phyloP scores from a whole-genome alignment of 2,888 invertebrate species.

The Drosophila demipolita region DNA sequence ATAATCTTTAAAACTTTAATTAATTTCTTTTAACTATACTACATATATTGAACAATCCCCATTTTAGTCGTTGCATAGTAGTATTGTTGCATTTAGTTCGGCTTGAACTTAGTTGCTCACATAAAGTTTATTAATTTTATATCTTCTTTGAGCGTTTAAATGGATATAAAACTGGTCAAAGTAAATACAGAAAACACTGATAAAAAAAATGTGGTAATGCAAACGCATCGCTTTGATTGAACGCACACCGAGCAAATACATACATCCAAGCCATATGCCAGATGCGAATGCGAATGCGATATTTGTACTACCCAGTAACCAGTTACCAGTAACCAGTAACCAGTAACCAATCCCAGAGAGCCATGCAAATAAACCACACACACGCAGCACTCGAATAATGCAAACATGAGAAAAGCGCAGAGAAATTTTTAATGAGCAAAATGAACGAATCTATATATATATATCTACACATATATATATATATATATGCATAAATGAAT shows the following conservation, averaged over 20 bases:
- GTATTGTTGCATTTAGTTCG: conserved; percentile 63
- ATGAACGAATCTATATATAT: conserved; percentile 19
- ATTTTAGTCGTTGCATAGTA: conserved; percentile 56
- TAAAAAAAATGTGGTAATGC: conserved; percentile 27
- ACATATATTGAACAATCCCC: conserved; percentile 13
- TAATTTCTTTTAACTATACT: conserved; percentile 12
- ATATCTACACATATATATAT: neutral
- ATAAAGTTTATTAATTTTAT: conserved; percentile 77
- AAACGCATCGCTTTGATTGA: conserved; percentile 56
- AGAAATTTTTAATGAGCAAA: conserved; percentile 44
- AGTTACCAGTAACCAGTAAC: conserved; percentile 11
- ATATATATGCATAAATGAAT: conserved; percentile 16
- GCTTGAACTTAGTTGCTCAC: conserved; percentile 73
- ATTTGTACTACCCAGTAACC: conserved; percentile 12
- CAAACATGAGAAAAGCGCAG: conserved; percentile 44
- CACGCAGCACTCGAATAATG: conserved; percentile 40
- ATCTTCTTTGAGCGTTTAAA: conserved; percentile 72
- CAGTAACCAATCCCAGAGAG: conserved; percentile 29
- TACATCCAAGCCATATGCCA: conserved; percentile 31
- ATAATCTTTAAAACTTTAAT: neutral
- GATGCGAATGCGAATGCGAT: conserved; percentile 39
- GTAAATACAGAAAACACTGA: conserved; percentile 28
- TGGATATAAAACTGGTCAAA: conserved; percentile 52
- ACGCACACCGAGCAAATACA: conserved; percentile 32
- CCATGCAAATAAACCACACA: conserved; percentile 52